Evolutionary conservation across 2,113 vertebrate genomes (phyloP), one percentile per base, ranked within the genome.

Genomic region (Cheirogaleus medius): DNA sequence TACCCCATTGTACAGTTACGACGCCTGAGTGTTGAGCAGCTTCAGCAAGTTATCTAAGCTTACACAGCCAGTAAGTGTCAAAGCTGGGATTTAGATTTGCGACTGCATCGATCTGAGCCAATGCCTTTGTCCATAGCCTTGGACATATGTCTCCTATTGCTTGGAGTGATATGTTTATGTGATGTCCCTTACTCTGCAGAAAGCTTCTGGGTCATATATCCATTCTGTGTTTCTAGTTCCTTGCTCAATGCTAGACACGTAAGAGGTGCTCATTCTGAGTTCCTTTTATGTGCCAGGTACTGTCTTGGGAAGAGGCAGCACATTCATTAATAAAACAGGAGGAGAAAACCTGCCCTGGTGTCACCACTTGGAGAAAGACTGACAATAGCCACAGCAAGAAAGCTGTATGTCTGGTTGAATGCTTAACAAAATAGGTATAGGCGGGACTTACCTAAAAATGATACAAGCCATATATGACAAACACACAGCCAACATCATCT

Each of bases 291-390:
- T n/a, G 7, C n/a, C 64, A 56, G 44, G 54, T 3, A 9, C 14
- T 11, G 17, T 11, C 54, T n/a, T 37, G 34, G 29, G 63, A 83
- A 2, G 34, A 12, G 12, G 42, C 6, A 14, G 27, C 32, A 25
- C 6, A 52, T 20, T n/a, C 20, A 3, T 9, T 9, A 21, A 18
- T 7, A 27, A 39, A 6, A 39, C 37, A 71, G 44, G 63, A 64
- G 34, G 15, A 11, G 14, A 5, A 13, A 47, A 69, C 11, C 7
- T 12, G 3, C 6, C 21, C 5, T 52, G 8, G 2, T 18, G 21
- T 34, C 3, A 3, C 60, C 58, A 6, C 77, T 20, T 49, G 34
- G 17, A 2, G 9, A 39, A 15, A 58, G 81, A 10, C 29, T 37
- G 32, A 13, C 6, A 25, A 34, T 8, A 64, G 11, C 34, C 85